Percentiles rank a stretch among this genome's conserved stretches.
These are phyloP conservation scores for Microctenopoma stevenorrisi DNA, from an alignment of 2,797 vertebrate species.

Conservation along the genomic window DNA sequence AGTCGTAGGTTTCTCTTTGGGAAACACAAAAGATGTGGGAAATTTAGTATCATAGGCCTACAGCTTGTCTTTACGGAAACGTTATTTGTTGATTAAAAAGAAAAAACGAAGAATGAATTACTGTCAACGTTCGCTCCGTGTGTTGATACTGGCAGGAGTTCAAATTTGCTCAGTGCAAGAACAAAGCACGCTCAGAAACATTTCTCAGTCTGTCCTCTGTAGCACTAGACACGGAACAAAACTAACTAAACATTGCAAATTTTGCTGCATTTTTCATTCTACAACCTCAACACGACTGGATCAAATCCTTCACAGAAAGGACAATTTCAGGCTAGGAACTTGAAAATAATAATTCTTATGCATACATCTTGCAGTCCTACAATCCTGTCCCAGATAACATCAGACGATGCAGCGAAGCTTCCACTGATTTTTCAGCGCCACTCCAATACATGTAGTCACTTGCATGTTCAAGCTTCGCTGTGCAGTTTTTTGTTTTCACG, in stretches of 20 bases:
- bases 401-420: neutral
- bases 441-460: neutral
- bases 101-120: conserved; percentile 52
- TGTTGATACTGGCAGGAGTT: conserved; percentile 70
- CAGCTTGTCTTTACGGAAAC: conserved; percentile 16
- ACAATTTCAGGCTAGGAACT: conserved; percentile 6
- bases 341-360: neutral
- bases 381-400: neutral
- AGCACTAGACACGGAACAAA: conserved; percentile 44
- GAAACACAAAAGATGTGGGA: conserved; percentile 10
- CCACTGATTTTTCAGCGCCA: neutral
- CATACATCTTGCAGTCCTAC: conserved; percentile 1
- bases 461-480: neutral
- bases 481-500: neutral
- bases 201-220: conserved; percentile 60
- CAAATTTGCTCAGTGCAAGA: conserved; percentile 57
- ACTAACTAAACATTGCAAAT: conserved; percentile 50
- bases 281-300: conserved; percentile 11
- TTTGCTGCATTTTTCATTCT: conserved; percentile 36
- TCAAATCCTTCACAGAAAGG: conserved; percentile 9
- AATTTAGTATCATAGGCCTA: conserved; percentile 11
- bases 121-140: conserved; percentile 52
- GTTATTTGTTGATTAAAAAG: conserved; percentile 52
- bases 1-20: neutral
- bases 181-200: conserved; percentile 68